Evolutionary conservation across 2,888 invertebrate species (phyloP), one percentile per base, ranked within the genome.

Genomic region (Stenoptilia bipunctidactyla): DNA sequence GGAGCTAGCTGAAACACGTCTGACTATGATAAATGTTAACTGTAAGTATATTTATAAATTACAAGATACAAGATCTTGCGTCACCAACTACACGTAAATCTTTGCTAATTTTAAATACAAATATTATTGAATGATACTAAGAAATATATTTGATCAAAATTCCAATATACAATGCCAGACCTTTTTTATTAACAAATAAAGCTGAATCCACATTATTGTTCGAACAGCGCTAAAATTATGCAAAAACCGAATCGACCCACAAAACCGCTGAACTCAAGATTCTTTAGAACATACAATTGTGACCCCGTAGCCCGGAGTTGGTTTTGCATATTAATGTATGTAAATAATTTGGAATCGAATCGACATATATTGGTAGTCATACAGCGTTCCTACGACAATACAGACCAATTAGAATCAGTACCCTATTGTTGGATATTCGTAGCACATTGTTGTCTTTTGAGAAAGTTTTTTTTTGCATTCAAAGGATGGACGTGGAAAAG

Each of bases 291-390:
- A 30, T 34, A 36, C 37, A 37, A 39, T 34, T 15, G 39, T 45
- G 45, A 41, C 40, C 42, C 36, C 40, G 41, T 42, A 44, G 36
- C 43, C 46, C 38, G 39, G 39, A 51, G 52, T 46, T 51, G 55
- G 53, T 53, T 60, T 59, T 59, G 66, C 61, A 70, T 72, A 61
- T 61, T 65, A 65, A 73, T 70, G 50, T 65, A 70, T 71, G 71
- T 61, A 65, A 66, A 71, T 73, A 61, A 62, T 61, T 58, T 45
- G 40, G 54, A 53, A 62, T 62, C 49, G 51, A 54, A 65, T 61
- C 48, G 51, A 41, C 51, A 55, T 54, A 51, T 58, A 61, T 58
- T 57, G 58, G 46, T 51, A 56, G 53, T 51, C 53, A 42, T 33
- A 36, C 44, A 34, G 45, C 48, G 52, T 46, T 42, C 2, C 47